Evolutionary conservation across 2,113 vertebrate genomes (phyloP).

Genomic region (Etheostoma spectabile): DNA sequence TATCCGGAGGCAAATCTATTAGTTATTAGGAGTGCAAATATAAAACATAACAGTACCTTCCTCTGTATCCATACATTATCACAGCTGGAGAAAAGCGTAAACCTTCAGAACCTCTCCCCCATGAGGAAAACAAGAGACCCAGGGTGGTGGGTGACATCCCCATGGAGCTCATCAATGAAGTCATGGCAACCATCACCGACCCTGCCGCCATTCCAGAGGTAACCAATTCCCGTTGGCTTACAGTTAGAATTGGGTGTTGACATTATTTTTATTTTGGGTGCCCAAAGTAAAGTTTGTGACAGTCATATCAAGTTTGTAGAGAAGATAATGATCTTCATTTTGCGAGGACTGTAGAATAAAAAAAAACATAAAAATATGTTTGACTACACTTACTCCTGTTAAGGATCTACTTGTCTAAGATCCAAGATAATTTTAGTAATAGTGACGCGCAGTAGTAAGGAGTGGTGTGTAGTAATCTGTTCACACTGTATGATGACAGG

Average conservation of each 20-base stretch:
- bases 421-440: not conserved
- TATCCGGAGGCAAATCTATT: not conserved
- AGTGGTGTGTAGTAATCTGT: not conserved
- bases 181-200: conserved; percentile 98
- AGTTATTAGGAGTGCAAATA: not conserved
- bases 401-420: not conserved
- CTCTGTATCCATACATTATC: conserved; percentile 42
- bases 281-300: not conserved
- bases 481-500: not conserved
- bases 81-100: conserved; percentile 93
- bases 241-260: not conserved
- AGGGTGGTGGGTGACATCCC: conserved; percentile 96
- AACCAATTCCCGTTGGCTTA: not conserved
- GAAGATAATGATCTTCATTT: not conserved
- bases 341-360: not conserved
- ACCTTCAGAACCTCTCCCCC: conserved; percentile 86
- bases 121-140: conserved; percentile 93
- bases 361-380: not conserved
- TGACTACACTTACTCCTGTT: not conserved
- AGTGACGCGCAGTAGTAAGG: no score
- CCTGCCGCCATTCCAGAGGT: conserved; percentile 89
- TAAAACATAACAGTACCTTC: not conserved
- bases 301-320: no score
- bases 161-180: conserved; percentile 96
- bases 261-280: not conserved